Base-by-base conservation (phyloP, 2,888 invertebrate genomes). In the Cryptus viduatorius region DNA sequence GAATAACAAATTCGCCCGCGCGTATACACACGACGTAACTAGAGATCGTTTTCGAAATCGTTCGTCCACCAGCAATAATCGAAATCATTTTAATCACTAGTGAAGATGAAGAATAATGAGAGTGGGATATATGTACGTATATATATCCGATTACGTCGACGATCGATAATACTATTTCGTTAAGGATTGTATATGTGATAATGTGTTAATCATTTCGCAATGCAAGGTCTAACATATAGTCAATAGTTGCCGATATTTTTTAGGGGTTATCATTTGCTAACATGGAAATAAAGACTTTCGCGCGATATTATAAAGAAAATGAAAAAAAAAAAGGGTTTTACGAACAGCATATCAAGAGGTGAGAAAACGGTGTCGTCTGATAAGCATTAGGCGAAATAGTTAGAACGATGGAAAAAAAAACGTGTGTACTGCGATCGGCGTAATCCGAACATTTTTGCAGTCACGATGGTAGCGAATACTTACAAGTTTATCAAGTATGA, bases 241-340 rank as follows among this genome's bases (percentile, higher is more conserved):
- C 88, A 89, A 88, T 87, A 87, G 86, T 77, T 86, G 85, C 82
- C 81, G 82, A 82, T 88, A 87, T 89, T 90, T 89, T 85, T 85
- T 83, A 86, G 87, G 86, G 86, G 86, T 88, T 65, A 81, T 90
- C 88, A 87, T 89, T 90, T 88, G 87, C 90, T 88, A 87, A 89
- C 83, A 82, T 37, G 75, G 50, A 76, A 46, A 84, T 44, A 29
- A 64, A 80, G 72, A 78, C 61, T 37, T 68, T 73, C 14, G 50
- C 31, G 46, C 59, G 46, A 59, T 42, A 12, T 69, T 46, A 42
- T 42, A 37, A 24, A 29, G 53, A 68, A 16, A 79, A 69, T 59
- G 53, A 69, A 29, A 64, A 68, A 16, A 16, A 79, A 69, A 65
- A 64, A 69, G 48, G 67, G 65, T 71, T 79, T 48, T 12, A 72